Evolutionary conservation across 2,888 invertebrate species (phyloP), one percentile per base, ranked within the genome.

Genomic region (Oscheius sp.): DNA sequence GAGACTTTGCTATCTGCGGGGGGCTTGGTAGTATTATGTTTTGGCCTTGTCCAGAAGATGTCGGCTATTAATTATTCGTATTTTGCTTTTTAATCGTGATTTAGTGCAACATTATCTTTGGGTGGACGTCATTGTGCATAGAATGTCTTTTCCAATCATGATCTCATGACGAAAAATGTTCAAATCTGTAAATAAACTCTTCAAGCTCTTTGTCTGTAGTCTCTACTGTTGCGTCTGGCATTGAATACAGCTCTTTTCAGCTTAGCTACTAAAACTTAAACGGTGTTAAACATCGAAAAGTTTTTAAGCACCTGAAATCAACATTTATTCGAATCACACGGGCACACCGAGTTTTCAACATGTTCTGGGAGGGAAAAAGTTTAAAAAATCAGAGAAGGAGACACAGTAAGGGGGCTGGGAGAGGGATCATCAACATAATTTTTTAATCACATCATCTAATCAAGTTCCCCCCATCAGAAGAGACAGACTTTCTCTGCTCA

Each of bases 1-100:
- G 68, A 47, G 66, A 74, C 35, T 68, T 74, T n/a, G 74, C 68
- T 53, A 74, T 74, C 53, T 68, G 68, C 42, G 68, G 68, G 11
- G 68, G 68, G 10, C 7, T 53, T 2, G 68, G 68, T 5, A 68
- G 55, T 42, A 68, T 68, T 7, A 68, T 68, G 68, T 68, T 68
- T 35, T 68, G 68, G 68, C 68, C 68, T 10, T 68, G 68, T 55
- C 68, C 68, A 3, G 37, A 37, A 9, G 55, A 37, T 29, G 55
- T 68, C 68, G 68, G 68, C 9, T 68, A 68, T 55, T 68, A 55
- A 58, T 58, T 58, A 7, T 58, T 5, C 11, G 7, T 21, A 58
- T 32, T 4, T n/a, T n/a, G 58, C 29, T 58, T 29, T 58, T 42
- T 42, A 58, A 29, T 53, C 53, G 53, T 4, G 4, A 53, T 21